Evolutionary conservation across 2,797 vertebrate genomes (phyloP), one percentile per base, ranked within the genome.

Genomic region (Urocyon cinereoargenteus): DNA sequence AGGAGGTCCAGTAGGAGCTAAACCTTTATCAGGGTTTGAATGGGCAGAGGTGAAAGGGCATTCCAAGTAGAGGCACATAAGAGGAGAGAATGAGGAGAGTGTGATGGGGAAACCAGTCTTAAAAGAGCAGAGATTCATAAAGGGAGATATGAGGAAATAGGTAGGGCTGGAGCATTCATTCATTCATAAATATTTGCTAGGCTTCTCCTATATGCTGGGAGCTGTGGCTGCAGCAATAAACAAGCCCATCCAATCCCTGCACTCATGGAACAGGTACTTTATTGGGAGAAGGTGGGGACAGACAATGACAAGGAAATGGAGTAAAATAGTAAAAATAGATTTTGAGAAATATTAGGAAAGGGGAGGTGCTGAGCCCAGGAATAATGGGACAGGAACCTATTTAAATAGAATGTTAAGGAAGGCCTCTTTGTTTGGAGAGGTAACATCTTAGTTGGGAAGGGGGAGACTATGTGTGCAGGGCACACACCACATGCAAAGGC

Each of bases 241-340:
- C 31, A 83, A 68, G 31, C 34, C 45, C 55, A 72, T 61, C 34
- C 36, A 79, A 81, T 79, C 61, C 40, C 40, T 19, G 6, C 19
- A 40, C 19, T 86, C 28, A n/a, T 10, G 21, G 34, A 91, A 59
- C 18, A 94, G 78, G 75, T 36, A 57, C 14, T 78, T 70, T 59
- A 61, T 84, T 40, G 14, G 59, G 16, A 19, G 31, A 16, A 4
- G 5, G 5, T 86, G 53, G 64, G 21, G 53, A 90, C 45, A 92
- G 61, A 75, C 6, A 55, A 86, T 45, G n/a, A 95, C 62, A 49
- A 92, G 59, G 40, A 83, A 86, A 94, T 4, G 53, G 53, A 94
- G 14, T 79, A 31, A 73, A 68, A 82, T 26, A 64, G 49, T 53
- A 10, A 40, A 40, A 40, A 66, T 22, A 64, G 64, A 85, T 72